Conservation (phyloP, 2,888 invertebrate species). For the Philereme transversata region DNA sequence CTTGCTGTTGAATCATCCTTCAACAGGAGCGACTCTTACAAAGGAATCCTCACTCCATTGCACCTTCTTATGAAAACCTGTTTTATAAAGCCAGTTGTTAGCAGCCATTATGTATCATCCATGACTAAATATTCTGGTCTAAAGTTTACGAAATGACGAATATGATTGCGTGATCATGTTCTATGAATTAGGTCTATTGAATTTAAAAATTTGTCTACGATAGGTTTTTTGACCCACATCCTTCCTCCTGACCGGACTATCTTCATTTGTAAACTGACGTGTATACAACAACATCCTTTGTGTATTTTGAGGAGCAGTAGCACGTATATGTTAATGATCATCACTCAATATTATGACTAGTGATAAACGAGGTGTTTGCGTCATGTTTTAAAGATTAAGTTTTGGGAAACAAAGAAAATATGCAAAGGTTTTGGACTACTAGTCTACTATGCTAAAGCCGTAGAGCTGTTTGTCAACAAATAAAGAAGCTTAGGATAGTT, state of each 20-base stretch:
- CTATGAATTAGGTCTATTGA: constrained; percentile 39
- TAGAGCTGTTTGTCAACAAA: too few relatives aligned
- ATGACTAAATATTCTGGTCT: too few relatives aligned
- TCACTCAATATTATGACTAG: not conserved
- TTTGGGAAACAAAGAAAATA: too few relatives aligned
- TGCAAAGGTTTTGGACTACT: too few relatives aligned
- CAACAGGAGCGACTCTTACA: constrained; percentile 22
- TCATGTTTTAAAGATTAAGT: too few relatives aligned
- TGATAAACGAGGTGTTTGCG: too few relatives aligned
- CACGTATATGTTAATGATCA: constrained; percentile 19
- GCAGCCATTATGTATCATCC: too few relatives aligned
- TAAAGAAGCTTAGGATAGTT: too few relatives aligned
- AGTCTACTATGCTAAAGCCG: too few relatives aligned
- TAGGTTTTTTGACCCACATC: constrained; percentile 28
- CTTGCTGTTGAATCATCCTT: constrained; percentile 45
- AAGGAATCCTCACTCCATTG: constrained; percentile 11
- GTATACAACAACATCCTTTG: constrained; percentile 38
- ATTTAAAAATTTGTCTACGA: constrained; percentile 30
- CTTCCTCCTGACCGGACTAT: constrained; percentile 29
- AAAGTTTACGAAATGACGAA: too few relatives aligned
- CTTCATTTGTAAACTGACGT: constrained; percentile 33
- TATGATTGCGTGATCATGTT: constrained; percentile 44
- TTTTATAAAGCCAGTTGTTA: too few relatives aligned
- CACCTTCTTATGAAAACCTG: too few relatives aligned
- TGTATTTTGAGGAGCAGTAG: constrained; percentile 23